A percentile compares a stretch with the other conserved stretches of the same genome.
Evolutionary conservation across 2,888 invertebrate genomes (phyloP).

Genomic region (Tetragonula carbonaria): DNA sequence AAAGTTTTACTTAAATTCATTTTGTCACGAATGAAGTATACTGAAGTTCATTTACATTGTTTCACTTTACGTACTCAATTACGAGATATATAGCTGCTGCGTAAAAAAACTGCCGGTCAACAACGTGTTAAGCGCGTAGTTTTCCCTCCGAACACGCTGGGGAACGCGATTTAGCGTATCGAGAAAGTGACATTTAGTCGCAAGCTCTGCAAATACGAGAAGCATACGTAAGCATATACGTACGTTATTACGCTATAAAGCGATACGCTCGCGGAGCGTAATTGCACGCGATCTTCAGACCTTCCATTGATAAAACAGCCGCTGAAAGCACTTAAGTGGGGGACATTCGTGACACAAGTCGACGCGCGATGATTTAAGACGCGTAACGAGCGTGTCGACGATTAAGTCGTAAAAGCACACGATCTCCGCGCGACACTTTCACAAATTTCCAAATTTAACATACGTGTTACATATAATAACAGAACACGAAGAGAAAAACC

Average conservation of each 20-base stretch:
- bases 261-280: background rate
- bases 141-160: background rate
- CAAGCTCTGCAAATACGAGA: background rate
- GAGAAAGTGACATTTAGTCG: conserved; percentile 34
- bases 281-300: background rate
- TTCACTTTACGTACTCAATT: too few species aligned
- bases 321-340: background rate
- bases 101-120: too few species aligned
- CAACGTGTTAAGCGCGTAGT: background rate
- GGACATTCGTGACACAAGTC: background rate
- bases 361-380: too few species aligned
- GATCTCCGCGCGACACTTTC: too few species aligned
- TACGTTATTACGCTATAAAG: conserved; percentile 9
- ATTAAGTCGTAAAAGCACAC: background rate
- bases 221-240: background rate
- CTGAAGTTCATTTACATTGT: too few species aligned
- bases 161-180: background rate
- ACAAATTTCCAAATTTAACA: too few species aligned
- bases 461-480: too few species aligned
- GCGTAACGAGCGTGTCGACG: background rate
- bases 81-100: too few species aligned
- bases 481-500: too few species aligned
- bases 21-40: too few species aligned
- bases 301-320: background rate
- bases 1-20: too few species aligned